These are phyloP conservation scores for Gobio occitaniae DNA, from an alignment of 2,797 vertebrate genomes.

Conservation along the genomic window DNA sequence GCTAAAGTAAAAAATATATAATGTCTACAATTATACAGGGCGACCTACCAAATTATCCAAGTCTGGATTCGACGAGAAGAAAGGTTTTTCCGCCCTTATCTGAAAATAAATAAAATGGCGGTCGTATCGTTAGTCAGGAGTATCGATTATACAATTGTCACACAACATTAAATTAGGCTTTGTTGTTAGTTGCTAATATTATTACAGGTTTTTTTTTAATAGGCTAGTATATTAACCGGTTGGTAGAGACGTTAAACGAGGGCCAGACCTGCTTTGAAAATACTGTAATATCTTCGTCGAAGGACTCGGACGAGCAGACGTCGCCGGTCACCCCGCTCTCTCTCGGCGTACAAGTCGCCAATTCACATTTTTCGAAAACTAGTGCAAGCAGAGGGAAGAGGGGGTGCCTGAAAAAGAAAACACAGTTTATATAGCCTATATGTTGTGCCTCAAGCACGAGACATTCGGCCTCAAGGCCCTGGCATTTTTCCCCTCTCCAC, in stretches of 20 bases:
- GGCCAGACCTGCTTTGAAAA: conserved; percentile 92
- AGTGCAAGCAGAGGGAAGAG: conserved; percentile 94
- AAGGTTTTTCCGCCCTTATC: conserved; percentile 86
- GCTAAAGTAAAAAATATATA: background rate
- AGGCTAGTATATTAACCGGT: no score
- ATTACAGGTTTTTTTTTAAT: background rate
- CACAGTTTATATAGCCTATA: background rate
- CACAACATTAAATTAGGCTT: background rate
- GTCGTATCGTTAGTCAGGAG: background rate
- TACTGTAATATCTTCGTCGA: conserved; percentile 94
- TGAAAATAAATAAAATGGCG: conserved; percentile 8
- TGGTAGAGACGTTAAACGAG: background rate
- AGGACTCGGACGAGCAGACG: conserved; percentile 93
- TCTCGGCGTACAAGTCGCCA: conserved; percentile 91
- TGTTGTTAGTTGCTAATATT: background rate
- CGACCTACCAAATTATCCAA: conserved; percentile 94
- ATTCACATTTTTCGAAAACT: conserved; percentile 96
- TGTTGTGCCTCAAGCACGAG: background rate
- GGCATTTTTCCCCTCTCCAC: background rate
- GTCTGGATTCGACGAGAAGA: conserved; percentile 94
- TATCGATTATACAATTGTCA: background rate
- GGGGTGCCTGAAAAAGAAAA: conserved; percentile 82
- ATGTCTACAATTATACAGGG: background rate
- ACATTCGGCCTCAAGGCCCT: background rate
- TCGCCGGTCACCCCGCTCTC: conserved; percentile 90